phyloP scores from a whole-genome alignment of 2,888 invertebrate species.

The Camponotus fellah region DNA sequence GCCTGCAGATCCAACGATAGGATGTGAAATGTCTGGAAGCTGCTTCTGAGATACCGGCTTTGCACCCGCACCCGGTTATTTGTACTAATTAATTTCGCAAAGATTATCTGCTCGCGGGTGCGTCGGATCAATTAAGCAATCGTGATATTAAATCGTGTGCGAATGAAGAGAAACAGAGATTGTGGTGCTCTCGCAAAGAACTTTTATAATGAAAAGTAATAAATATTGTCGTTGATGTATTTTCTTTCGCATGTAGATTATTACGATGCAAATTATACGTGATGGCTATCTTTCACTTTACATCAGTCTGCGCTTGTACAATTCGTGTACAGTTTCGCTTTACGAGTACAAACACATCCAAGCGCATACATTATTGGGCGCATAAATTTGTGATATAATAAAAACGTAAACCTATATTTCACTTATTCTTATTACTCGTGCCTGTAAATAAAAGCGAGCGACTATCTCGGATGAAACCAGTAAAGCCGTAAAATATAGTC shows the following conservation, averaged over 20 bases:
- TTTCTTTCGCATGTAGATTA: background rate
- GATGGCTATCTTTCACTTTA: background rate
- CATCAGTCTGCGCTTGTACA: background rate
- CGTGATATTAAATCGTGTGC: background rate
- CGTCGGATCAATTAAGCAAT: constrained; percentile 33
- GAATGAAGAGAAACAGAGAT: background rate
- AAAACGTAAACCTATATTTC: background rate
- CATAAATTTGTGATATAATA: constrained; percentile 19
- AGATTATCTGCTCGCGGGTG: constrained; percentile 40
- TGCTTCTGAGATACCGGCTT: constrained; percentile 42
- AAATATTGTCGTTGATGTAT: background rate
- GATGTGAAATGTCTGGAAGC: constrained; percentile 39
- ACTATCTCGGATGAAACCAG: constrained; percentile 3
- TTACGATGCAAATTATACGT: background rate
- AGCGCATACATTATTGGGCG: background rate
- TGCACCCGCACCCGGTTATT: constrained; percentile 48
- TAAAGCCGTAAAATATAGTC: background rate
- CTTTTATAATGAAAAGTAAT: constrained; percentile 1
- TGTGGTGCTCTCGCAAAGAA: background rate
- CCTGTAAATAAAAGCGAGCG: constrained; percentile 8
- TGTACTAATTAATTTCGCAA: constrained; percentile 63
- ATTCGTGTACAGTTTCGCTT: background rate
- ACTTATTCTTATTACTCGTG: constrained; percentile 28
- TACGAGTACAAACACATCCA: background rate
- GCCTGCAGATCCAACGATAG: constrained; percentile 33